Evolutionary conservation across 2,888 invertebrate genomes (phyloP), one percentile per base, ranked within the genome.

Genomic region (Sphaeridia pumilis): DNA sequence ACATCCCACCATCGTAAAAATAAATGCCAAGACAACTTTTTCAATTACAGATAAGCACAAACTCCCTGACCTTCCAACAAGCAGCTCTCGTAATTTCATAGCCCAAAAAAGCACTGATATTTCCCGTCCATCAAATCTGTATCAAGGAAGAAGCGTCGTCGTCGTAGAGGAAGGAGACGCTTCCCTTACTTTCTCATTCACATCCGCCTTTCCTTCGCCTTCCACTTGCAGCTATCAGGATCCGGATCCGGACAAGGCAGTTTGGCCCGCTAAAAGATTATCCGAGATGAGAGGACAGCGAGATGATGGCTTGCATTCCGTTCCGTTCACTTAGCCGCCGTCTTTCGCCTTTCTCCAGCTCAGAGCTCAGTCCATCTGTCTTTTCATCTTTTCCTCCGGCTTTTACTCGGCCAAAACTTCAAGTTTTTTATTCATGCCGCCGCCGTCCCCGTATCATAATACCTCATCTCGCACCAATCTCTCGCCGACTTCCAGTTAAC

Each of bases 1-100:
- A n/a, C 7, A 7, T 7, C 10, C 10, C 31, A 31, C 38, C 4
- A 20, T 38, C 44, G 52, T 52, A 52, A 52, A 52, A 52, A 52
- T 46, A 46, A 52, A 46, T 52, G 52, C n/a, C n/a, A 28, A 46
- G 46, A 46, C 35, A 51, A 52, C 41, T 52, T 52, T 52, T 52
- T 52, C 52, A 52, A 52, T 52, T 52, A 52, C 52, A 52, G 52
- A 52, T 52, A 52, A 52, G 52, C 46, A 52, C 46, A 46, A 46
- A 46, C n/a, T n/a, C n/a, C n/a, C n/a, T n/a, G n/a, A n/a, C n/a
- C n/a, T n/a, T n/a, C n/a, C n/a, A n/a, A n/a, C n/a, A n/a, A n/a
- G n/a, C n/a, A n/a, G n/a, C n/a, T n/a, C n/a, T n/a, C n/a, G n/a
- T n/a, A n/a, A n/a, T n/a, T n/a, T n/a, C n/a, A n/a, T n/a, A n/a